These are phyloP conservation scores for Lophotis ruficrista DNA, from an alignment of 2,113 vertebrate species.

Conservation along the genomic window DNA sequence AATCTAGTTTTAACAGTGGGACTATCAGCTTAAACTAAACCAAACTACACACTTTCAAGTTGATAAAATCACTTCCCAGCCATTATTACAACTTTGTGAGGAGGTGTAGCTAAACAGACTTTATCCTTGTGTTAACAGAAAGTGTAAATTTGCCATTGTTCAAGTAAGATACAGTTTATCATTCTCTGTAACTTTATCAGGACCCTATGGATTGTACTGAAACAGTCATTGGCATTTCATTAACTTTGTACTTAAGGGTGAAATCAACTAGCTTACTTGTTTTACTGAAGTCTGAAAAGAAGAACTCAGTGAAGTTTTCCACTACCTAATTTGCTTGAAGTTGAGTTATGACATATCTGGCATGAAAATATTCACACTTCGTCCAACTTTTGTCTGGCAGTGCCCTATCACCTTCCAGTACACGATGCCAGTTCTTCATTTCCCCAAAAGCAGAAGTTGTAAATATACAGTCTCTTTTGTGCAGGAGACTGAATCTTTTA, in stretches of 20 bases:
- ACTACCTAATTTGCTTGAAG: constrained; percentile 10
- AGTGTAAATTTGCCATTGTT: constrained; percentile 10
- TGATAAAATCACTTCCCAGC: neutral
- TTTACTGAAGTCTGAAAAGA: constrained; percentile 30
- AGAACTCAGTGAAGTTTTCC: constrained; percentile 21
- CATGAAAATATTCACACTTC: neutral
- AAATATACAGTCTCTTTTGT: accelerated
- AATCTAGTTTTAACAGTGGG: neutral
- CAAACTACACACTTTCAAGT: neutral
- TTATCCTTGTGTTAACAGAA: neutral
- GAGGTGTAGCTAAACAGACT: neutral
- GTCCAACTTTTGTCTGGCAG: neutral
- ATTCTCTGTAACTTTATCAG: neutral
- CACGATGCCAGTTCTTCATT: neutral
- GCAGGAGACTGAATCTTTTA: neutral
- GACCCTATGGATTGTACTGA: constrained; percentile 10
- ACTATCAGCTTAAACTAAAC: neutral
- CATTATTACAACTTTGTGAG: neutral
- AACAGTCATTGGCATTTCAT: constrained; percentile 31
- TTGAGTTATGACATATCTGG: constrained; percentile 25
- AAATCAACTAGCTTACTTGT: constrained; percentile 52
- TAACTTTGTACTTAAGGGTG: constrained; percentile 49
- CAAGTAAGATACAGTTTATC: neutral
- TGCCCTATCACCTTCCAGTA: neutral
- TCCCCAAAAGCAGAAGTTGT: neutral